These are phyloP conservation scores for Epirrhoe alternata DNA, from an alignment of 2,888 invertebrate genomes.

Conservation along the genomic window DNA sequence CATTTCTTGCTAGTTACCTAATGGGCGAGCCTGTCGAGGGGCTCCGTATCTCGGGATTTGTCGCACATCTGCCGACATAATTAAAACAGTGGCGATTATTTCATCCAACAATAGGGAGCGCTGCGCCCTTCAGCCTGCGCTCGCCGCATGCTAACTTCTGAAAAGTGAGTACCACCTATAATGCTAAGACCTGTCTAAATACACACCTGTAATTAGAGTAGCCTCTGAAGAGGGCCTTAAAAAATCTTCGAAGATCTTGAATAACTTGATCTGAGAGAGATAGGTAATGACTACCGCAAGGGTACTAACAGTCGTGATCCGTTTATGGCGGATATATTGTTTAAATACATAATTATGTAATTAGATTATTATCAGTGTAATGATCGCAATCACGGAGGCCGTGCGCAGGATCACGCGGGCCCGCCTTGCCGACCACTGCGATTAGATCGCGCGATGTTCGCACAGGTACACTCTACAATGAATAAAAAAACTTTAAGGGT, in stretches of 20 bases:
- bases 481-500: too few relatives aligned
- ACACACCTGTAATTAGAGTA: too few relatives aligned
- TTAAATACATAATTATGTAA: not conserved
- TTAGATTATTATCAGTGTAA: not conserved
- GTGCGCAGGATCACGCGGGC: not conserved
- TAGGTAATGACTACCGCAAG: too few relatives aligned
- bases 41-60: slow-evolving; percentile 5
- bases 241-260: too few relatives aligned
- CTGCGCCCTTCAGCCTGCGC: not conserved
- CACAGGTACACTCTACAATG: too few relatives aligned
- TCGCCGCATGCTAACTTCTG: not conserved
- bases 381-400: not conserved
- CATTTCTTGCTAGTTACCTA: slow-evolving; percentile 1
- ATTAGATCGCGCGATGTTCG: too few relatives aligned
- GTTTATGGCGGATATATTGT: not conserved
- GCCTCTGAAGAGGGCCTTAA: too few relatives aligned
- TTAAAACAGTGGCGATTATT: not conserved
- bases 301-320: not conserved
- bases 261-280: too few relatives aligned
- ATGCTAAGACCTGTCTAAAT: too few relatives aligned
- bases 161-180: too few relatives aligned
- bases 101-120: not conserved
- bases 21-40: slow-evolving; percentile 4
- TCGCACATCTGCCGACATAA: slow-evolving; percentile 11
- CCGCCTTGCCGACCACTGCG: not conserved